Percentiles rank a stretch among this genome's conserved stretches.
phyloP scores from a whole-genome alignment of 1,140 invertebrate species.

The Rhizoglyphus robini region DNA sequence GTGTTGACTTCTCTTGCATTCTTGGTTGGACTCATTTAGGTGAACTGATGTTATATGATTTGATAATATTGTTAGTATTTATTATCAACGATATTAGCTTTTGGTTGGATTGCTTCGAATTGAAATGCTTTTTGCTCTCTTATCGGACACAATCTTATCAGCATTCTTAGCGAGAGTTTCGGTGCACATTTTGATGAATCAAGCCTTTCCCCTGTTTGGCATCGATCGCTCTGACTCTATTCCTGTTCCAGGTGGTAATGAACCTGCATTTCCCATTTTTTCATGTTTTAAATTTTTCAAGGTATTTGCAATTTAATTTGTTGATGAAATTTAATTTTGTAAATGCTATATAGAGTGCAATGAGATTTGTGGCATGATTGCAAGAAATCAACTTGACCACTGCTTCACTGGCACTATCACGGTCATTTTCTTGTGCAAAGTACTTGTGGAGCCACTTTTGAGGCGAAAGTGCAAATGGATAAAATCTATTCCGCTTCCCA shows the following conservation, averaged over 20 bases:
- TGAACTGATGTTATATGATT: no score
- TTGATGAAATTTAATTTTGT: not conserved
- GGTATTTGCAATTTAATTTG: not conserved
- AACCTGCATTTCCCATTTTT: not conserved
- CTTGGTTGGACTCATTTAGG: no score
- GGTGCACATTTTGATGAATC: conserved; percentile 38
- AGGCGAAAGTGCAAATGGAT: conserved; percentile 16
- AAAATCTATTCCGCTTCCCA: conserved; percentile 20
- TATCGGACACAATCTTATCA: conserved; percentile 37
- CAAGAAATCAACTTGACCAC: conserved; percentile 29
- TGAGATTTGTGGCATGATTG: conserved; percentile 26
- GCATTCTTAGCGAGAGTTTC: conserved; percentile 40
- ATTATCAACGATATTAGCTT: not conserved
- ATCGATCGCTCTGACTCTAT: conserved; percentile 22
- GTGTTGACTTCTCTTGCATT: no score
- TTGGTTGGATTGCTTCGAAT: conserved; percentile 33
- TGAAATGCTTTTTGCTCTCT: conserved; percentile 36
- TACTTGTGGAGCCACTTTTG: conserved; percentile 23
- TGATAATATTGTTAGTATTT: no score
- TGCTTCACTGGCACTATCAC: conserved; percentile 30
- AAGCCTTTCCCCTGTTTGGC: conserved; percentile 37
- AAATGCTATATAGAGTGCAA: conserved; percentile 24
- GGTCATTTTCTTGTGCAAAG: conserved; percentile 31
- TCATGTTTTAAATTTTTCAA: not conserved
- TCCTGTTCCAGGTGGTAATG: not conserved